Conservation (phyloP, 2,797 vertebrate species). For the Gephyroberyx darwinii region DNA sequence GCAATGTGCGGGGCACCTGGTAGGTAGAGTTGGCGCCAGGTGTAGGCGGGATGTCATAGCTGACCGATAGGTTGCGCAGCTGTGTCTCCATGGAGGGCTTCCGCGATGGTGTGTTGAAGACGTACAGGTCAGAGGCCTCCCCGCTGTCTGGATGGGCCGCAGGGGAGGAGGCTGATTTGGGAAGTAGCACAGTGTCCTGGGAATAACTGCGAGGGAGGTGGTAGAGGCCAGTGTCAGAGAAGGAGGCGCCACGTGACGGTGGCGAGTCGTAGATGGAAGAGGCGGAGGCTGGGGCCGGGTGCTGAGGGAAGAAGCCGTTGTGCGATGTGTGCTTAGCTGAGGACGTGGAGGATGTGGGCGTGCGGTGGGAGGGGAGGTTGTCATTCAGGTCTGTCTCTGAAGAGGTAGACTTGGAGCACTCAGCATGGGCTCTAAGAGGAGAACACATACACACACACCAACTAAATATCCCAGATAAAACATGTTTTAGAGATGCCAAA, state of each 20-base stretch:
- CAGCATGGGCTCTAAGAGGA: constrained; percentile 83
- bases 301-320: constrained; percentile 90
- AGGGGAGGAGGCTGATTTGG: constrained; percentile 85
- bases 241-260: constrained; percentile 83
- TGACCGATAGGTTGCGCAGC: constrained; percentile 90
- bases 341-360: constrained; percentile 83
- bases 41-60: constrained; percentile 96
- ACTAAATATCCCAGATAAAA: constrained; percentile 28
- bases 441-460: constrained; percentile 27
- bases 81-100: constrained; percentile 87
- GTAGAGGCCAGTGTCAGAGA: constrained; percentile 88
- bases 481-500: constrained; percentile 3
- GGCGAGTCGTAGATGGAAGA: constrained; percentile 91
- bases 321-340: constrained; percentile 86
- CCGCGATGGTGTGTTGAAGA: constrained; percentile 87
- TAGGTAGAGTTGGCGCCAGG: constrained; percentile 92
- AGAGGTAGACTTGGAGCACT: constrained; percentile 91
- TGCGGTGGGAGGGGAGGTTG: constrained; percentile 92
- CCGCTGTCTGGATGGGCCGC: constrained; percentile 82
- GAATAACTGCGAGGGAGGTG: constrained; percentile 95
- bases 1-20: constrained; percentile 90
- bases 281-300: constrained; percentile 75
- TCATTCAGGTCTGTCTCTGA: constrained; percentile 99
- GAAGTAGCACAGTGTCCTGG: constrained; percentile 91
- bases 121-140: constrained; percentile 87